These are phyloP conservation scores for Laticauda colubrina DNA, from an alignment of 2,113 vertebrate species.

Conservation along the genomic window DNA sequence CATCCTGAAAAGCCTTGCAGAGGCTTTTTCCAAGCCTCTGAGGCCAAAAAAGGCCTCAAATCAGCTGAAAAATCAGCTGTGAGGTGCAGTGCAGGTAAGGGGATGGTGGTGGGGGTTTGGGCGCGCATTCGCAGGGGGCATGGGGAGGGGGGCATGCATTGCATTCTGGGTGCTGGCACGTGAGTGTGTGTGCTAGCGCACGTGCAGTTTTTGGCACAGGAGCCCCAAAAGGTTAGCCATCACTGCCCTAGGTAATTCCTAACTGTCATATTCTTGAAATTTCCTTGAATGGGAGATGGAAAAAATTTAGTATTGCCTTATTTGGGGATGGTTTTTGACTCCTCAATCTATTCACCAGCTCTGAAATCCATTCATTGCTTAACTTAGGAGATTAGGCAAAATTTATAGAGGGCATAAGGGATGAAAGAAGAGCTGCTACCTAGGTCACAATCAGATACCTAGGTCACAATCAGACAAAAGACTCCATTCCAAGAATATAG, in stretches of 20 bases:
- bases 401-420: not conserved
- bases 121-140: no score
- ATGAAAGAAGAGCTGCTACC: not conserved
- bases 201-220: no score
- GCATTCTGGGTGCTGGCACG: no score
- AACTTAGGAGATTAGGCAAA: not conserved
- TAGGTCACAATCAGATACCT: not conserved
- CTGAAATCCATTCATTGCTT: not conserved
- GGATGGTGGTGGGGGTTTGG: no score
- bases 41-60: no score
- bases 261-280: not conserved
- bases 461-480: not conserved
- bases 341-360: not conserved
- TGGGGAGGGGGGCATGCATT: no score
- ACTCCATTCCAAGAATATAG: not conserved
- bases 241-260: not conserved
- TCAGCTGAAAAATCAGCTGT: no score
- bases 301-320: not conserved
- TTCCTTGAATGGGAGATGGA: not conserved
- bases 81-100: no score
- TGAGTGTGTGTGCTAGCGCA: no score
- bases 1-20: no score
- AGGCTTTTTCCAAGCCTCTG: no score
- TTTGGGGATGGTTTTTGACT: not conserved
- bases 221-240: no score